These are phyloP conservation scores for Eretmochelys imbricata DNA, from an alignment of 2,113 vertebrate genomes.

Conservation along the genomic window DNA sequence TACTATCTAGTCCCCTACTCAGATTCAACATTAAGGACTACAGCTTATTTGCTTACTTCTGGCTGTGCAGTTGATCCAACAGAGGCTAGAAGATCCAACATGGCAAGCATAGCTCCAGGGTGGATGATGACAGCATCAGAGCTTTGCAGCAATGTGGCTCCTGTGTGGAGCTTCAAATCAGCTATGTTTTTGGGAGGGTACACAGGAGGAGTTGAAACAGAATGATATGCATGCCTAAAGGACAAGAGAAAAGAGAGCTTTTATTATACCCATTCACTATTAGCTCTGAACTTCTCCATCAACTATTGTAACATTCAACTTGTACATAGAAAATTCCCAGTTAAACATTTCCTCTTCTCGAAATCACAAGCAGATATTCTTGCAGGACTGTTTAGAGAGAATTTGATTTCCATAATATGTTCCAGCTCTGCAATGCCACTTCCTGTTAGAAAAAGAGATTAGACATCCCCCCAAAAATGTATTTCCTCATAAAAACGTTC, in stretches of 20 bases:
- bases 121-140: conserved; percentile 94
- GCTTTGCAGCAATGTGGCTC: conserved; percentile 77
- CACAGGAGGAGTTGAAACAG: conserved; percentile 85
- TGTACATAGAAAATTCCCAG: fast-evolving
- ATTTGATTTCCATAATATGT: not conserved
- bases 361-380: not conserved
- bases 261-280: conserved; percentile 15
- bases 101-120: conserved; percentile 93
- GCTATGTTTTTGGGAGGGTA: conserved; percentile 84
- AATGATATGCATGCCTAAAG: conserved; percentile 90
- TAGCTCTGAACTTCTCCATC: conserved; percentile 5
- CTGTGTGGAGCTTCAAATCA: conserved; percentile 87
- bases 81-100: conserved; percentile 94
- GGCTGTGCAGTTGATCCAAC: conserved; percentile 90
- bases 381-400: not conserved
- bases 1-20: not conserved
- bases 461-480: not conserved
- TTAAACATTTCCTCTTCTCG: not conserved
- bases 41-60: conserved; percentile 83
- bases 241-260: conserved; percentile 11
- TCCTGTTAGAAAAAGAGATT: not conserved
- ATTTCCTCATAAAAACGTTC: not conserved
- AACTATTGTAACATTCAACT: not conserved
- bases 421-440: not conserved
- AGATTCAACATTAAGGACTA: not conserved